Evolutionary conservation across 2,113 vertebrate genomes (phyloP).

Genomic region (Myrmecophaga tridactyla): DNA sequence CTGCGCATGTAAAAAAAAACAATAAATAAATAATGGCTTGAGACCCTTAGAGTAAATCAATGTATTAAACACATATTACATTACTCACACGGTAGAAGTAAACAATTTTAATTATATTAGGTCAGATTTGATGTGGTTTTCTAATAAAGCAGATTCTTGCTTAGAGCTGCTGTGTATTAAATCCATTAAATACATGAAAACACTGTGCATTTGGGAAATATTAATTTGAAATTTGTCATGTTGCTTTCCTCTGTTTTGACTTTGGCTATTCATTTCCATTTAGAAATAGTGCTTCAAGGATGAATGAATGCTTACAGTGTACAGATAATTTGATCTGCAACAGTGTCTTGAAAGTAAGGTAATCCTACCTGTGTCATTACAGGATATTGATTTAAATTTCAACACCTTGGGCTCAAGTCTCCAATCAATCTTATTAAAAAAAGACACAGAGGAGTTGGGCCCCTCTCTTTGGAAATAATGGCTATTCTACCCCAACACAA

Average conservation of each 20-base stretch:
- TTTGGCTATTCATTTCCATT: slow-evolving; percentile 64
- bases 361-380: slow-evolving; percentile 51
- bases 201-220: slow-evolving; percentile 48
- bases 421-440: slow-evolving; percentile 36
- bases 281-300: slow-evolving; percentile 65
- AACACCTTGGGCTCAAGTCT: slow-evolving; percentile 34
- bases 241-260: slow-evolving; percentile 61
- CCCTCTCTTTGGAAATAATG: slow-evolving; percentile 26
- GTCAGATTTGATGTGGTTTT: slow-evolving; percentile 64
- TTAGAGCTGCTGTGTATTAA: slow-evolving; percentile 59
- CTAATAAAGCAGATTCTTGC: slow-evolving; percentile 66
- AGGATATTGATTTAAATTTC: slow-evolving; percentile 55
- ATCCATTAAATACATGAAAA: slow-evolving; percentile 68
- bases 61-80: slow-evolving; percentile 57
- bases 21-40: slow-evolving; percentile 44
- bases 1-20: no score
- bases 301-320: slow-evolving; percentile 30
- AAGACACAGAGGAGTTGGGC: background rate
- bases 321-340: slow-evolving; percentile 59
- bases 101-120: slow-evolving; percentile 70
- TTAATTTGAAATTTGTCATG: slow-evolving; percentile 67
- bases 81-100: slow-evolving; percentile 44
- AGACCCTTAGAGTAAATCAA: slow-evolving; percentile 41
- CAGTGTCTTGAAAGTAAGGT: slow-evolving; percentile 44
- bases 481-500: background rate